A percentile compares a stretch with the other conserved stretches of the same genome.
These are phyloP conservation scores for Trogon surrucura DNA, from an alignment of 2,113 vertebrate species.

Conservation along the genomic window DNA sequence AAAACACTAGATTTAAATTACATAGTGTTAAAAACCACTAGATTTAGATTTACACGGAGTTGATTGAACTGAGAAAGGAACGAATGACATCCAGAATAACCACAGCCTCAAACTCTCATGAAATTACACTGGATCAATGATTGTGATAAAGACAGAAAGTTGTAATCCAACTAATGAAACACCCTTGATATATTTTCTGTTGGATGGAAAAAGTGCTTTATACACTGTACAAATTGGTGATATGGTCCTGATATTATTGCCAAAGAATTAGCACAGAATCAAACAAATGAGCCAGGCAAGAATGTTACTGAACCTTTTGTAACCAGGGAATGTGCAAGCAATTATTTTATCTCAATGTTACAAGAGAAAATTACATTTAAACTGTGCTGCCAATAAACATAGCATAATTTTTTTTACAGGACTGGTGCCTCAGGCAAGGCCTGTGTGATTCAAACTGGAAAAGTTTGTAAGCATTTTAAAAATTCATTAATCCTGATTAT, in stretches of 20 bases:
- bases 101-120: neutral
- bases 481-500: conserved; percentile 1
- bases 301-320: conserved; percentile 13
- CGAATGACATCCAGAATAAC: neutral
- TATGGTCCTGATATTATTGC: neutral
- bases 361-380: conserved; percentile 46
- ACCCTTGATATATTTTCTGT: neutral
- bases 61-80: neutral
- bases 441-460: neutral
- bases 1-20: neutral
- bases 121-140: neutral
- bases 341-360: conserved; percentile 48
- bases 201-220: neutral
- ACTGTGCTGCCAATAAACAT: conserved; percentile 27
- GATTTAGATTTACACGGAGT: neutral
- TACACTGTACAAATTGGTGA: neutral
- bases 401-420: neutral
- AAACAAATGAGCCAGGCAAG: conserved; percentile 5
- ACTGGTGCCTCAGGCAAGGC: neutral
- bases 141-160: neutral
- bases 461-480: conserved; percentile 12
- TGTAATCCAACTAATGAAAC: neutral
- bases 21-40: neutral
- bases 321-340: neutral
- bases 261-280: conserved; percentile 28